A percentile compares a stretch with the other conserved stretches of the same genome.
Conservation (phyloP, 2,888 invertebrate genomes). For the Drosophila prolongata region DNA sequence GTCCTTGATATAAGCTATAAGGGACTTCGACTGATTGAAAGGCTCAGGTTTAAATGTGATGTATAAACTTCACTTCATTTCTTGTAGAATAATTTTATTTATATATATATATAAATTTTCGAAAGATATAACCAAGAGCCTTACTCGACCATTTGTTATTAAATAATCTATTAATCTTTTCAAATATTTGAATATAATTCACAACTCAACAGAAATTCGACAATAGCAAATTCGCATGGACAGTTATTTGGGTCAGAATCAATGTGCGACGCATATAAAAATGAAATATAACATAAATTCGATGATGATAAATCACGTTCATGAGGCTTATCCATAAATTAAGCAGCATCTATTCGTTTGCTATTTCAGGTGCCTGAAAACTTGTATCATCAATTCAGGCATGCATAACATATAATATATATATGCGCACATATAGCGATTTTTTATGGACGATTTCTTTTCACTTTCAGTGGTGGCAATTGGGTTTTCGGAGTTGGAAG, state of each 20-base stretch:
- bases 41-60: no score
- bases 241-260: conserved; percentile 5
- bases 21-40: no score
- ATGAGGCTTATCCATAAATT: conserved; percentile 26
- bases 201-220: neutral
- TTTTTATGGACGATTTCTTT: conserved; percentile 45
- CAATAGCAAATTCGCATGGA: no score
- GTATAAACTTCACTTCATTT: no score
- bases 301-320: conserved; percentile 23
- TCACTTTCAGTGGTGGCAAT: conserved; percentile 49
- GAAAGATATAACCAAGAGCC: no score
- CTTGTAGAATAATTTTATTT: no score
- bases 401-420: conserved; percentile 8
- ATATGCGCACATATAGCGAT: conserved; percentile 6
- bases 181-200: neutral
- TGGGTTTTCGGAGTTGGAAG: conserved; percentile 33
- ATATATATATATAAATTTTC: no score
- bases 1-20: no score
- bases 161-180: no score
- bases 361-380: conserved; percentile 42
- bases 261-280: conserved; percentile 1
- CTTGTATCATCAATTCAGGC: conserved; percentile 32
- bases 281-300: neutral
- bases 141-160: no score
- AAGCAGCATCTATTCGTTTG: conserved; percentile 23